These are phyloP conservation scores for Andrena trimmerana DNA, from an alignment of 2,888 invertebrate species.

Conservation along the genomic window DNA sequence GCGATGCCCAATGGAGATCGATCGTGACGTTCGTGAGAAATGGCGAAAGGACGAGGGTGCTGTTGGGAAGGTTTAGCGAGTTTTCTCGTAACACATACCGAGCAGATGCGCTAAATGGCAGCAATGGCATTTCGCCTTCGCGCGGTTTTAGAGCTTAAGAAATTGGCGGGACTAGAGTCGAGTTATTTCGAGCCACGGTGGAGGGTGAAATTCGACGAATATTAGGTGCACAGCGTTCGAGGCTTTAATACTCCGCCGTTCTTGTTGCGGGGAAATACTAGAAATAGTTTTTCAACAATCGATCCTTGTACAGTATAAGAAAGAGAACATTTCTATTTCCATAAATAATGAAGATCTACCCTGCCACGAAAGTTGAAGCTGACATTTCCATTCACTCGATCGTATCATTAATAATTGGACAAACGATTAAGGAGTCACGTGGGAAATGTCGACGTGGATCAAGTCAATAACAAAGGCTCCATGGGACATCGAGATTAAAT, in stretches of 20 bases:
- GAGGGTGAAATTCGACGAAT: background rate
- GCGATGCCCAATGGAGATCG: background rate
- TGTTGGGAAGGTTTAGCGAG: background rate
- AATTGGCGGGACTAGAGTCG: background rate
- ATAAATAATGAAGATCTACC: background rate
- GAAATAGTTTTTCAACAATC: background rate
- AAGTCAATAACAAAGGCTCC: background rate
- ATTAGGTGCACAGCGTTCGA: background rate
- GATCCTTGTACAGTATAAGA: background rate
- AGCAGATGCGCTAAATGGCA: background rate
- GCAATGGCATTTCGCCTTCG: background rate
- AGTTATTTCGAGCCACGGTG: background rate
- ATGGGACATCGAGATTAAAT: conserved; percentile 10
- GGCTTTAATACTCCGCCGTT: background rate
- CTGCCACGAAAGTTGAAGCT: background rate
- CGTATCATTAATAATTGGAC: background rate
- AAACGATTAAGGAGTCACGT: background rate
- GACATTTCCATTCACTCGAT: background rate
- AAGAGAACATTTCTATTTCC: background rate
- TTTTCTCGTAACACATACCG: background rate
- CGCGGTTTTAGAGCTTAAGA: background rate
- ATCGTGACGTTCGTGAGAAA: background rate
- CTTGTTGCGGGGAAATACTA: background rate
- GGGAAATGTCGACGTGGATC: background rate
- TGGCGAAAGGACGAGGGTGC: background rate